Base-by-base conservation (phyloP, 2,797 vertebrate genomes). In the Myoxocephalus aenaeus region DNA sequence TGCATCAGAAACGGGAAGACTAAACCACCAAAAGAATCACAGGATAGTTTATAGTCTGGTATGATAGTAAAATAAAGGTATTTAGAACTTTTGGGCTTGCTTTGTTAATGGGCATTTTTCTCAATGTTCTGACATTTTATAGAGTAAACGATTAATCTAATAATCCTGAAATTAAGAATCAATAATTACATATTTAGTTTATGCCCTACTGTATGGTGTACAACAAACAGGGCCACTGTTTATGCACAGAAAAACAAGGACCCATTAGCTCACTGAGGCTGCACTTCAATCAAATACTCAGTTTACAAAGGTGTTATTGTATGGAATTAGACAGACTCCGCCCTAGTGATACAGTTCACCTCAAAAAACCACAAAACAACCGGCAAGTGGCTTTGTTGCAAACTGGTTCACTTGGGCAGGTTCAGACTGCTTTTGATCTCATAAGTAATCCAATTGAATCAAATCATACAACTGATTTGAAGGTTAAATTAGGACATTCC, bases 291-390 rank as follows among this genome's bases (percentile, higher is more conserved):
- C 8, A 14, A 70, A 32, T n/a, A 27, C 42, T 71, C 6, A 36
- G 3, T 34, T 46, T 36, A 73, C 56, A 77, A 68, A 74, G 12
- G 50, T 50, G 44, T 66, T 59, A 56, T 73, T 82, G 73, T 68
- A 72, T 25, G 32, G 36, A 46, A 48, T 63, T 64, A 69, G 65
- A 50, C 27, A 51, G 40, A 69, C 51, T 70, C n/a, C 65, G 63
- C 38, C 42, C 25, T 53, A 61, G 38, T 73, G 46, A n/a, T 63
- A 71, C 25, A 64, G 67, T 80, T 82, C 51, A 77, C 44, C 17
- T 18, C 1, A 5, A 46, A 58, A 56, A 80, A n/a, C 5, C 66
- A 65, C 36, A 51, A 51, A 51, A 22, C 54, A 57, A 57, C 5
- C n/a, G 1, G n/a, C 25, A 58, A 48, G 42, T 12, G 34, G 61